phyloP scores from a whole-genome alignment of 2,797 vertebrate genomes.

The Mormyrus hasselquistii region DNA sequence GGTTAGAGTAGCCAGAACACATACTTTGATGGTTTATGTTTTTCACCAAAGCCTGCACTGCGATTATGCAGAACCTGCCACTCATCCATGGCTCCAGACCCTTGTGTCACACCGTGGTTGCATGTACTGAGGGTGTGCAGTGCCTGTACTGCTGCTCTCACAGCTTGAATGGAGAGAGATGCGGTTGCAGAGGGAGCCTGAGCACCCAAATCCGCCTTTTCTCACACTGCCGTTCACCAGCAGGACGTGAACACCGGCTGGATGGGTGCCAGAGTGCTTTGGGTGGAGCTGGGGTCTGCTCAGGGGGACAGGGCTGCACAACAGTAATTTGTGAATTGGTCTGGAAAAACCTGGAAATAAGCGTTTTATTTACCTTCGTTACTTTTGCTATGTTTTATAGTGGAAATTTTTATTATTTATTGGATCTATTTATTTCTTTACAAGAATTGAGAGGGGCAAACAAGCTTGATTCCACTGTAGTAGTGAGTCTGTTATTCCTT shows the following conservation, averaged over 20 bases:
- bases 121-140: background rate
- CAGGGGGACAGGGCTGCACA: background rate
- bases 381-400: background rate
- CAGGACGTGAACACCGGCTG: background rate
- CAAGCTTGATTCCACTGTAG: background rate
- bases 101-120: background rate
- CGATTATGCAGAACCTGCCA: background rate
- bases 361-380: background rate
- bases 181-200: background rate
- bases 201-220: background rate
- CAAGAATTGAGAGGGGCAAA: background rate
- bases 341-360: background rate
- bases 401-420: slow-evolving; percentile 15
- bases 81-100: background rate
- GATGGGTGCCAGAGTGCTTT: background rate
- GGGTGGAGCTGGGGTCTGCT: background rate
- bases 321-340: background rate
- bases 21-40: background rate
- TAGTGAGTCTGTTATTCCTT: background rate
- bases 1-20: background rate
- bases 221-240: background rate
- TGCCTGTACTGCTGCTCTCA: background rate
- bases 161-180: background rate
- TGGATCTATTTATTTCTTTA: slow-evolving; percentile 25
- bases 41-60: background rate